Percentiles rank a stretch among this genome's conserved stretches.
These are phyloP conservation scores for Hippocampus mohnikei DNA, from an alignment of 2,113 vertebrate genomes.

Conservation along the genomic window DNA sequence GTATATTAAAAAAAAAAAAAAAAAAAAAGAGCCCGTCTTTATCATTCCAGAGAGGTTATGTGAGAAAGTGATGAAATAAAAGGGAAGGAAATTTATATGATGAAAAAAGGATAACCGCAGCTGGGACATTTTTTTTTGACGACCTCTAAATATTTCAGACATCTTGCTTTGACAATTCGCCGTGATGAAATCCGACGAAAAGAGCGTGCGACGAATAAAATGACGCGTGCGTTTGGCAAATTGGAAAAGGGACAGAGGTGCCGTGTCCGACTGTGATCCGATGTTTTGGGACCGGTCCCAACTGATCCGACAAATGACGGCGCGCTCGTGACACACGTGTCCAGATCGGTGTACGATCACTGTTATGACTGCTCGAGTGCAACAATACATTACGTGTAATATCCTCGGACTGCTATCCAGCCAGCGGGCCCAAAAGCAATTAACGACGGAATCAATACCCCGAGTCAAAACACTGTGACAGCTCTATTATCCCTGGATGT, in stretches of 20 bases:
- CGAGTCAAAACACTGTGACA: slow-evolving; percentile 70
- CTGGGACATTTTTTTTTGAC: background rate
- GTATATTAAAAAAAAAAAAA: background rate
- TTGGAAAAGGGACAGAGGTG: background rate
- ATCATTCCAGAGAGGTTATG: background rate
- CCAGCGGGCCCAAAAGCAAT: slow-evolving; percentile 61
- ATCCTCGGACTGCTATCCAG: slow-evolving; percentile 54
- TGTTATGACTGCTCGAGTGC: slow-evolving; percentile 56
- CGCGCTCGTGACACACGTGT: slow-evolving; percentile 57
- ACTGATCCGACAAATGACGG: slow-evolving; percentile 63
- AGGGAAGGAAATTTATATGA: background rate
- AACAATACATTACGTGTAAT: slow-evolving; percentile 67
- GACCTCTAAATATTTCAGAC: background rate
- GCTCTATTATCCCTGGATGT: slow-evolving; percentile 68
- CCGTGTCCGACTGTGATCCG: background rate
- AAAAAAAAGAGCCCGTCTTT: background rate
- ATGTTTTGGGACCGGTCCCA: slow-evolving; percentile 26
- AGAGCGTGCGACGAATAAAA: background rate
- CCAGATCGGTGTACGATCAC: slow-evolving; percentile 68
- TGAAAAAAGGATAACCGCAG: background rate
- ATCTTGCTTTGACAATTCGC: background rate
- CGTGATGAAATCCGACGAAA: background rate
- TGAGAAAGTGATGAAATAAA: background rate
- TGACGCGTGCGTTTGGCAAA: background rate
- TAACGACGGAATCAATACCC: slow-evolving; percentile 69